Evolutionary conservation across 2,888 invertebrate genomes (phyloP).

Genomic region (Eilema caniola): DNA sequence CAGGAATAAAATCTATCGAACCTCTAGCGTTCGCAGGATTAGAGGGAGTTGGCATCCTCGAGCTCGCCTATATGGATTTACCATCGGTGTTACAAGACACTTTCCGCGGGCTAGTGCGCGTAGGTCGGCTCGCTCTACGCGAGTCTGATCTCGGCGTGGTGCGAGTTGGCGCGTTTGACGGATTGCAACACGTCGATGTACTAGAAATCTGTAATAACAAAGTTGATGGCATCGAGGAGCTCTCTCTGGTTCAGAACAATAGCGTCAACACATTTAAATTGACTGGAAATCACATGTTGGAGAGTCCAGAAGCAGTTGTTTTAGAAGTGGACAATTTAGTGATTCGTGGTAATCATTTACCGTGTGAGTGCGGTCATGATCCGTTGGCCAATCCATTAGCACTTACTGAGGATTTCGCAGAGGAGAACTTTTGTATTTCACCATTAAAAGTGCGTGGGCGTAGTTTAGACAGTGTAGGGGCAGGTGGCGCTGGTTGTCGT

Average conservation of each 20-base stretch:
- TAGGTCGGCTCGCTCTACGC: slow-evolving; percentile 91
- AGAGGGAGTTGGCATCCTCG: slow-evolving; percentile 93
- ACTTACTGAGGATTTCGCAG: slow-evolving; percentile 89
- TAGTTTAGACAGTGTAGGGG: slow-evolving; percentile 87
- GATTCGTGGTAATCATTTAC: slow-evolving; percentile 93
- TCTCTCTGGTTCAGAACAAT: slow-evolving; percentile 90
- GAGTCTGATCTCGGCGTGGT: slow-evolving; percentile 94
- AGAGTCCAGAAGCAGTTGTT: slow-evolving; percentile 91
- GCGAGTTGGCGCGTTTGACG: slow-evolving; percentile 91
- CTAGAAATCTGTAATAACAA: slow-evolving; percentile 94
- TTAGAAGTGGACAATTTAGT: slow-evolving; percentile 90
- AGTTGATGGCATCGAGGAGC: slow-evolving; percentile 93
- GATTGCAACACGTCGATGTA: slow-evolving; percentile 90
- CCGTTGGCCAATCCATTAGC: slow-evolving; percentile 92
- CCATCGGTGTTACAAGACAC: slow-evolving; percentile 90
- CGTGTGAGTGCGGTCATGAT: slow-evolving; percentile 95
- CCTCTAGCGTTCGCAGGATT: slow-evolving; percentile 93
- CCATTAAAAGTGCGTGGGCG: slow-evolving; percentile 94
- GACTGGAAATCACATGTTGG: slow-evolving; percentile 94
- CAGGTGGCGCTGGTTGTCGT: slow-evolving; percentile 73
- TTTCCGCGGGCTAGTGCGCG: slow-evolving; percentile 92
- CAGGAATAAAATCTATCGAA: slow-evolving; percentile 91
- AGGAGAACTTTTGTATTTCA: slow-evolving; percentile 94
- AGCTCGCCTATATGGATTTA: slow-evolving; percentile 94
- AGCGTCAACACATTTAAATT: slow-evolving; percentile 91